Evolutionary conservation across 2,113 vertebrate species (phyloP).

Genomic region (Brachyhypopomus occidentalis): DNA sequence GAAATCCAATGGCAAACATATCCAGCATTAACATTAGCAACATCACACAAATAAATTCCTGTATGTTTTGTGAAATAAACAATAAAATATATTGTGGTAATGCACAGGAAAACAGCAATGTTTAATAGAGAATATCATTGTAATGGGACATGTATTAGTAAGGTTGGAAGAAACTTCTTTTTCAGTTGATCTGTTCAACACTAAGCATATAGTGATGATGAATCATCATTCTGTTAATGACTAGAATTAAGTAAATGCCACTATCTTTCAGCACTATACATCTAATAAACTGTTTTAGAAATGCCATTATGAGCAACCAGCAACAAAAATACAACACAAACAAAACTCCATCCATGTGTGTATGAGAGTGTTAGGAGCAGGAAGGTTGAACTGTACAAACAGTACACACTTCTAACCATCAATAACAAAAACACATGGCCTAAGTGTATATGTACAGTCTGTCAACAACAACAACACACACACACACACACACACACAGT

Average conservation of each 20-base stretch:
- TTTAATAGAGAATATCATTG: slow-evolving; percentile 12
- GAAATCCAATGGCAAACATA: not conserved
- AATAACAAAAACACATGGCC: not conserved
- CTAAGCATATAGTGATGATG: slow-evolving; percentile 41
- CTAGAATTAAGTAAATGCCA: slow-evolving; percentile 45
- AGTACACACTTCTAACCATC: slow-evolving; percentile 3
- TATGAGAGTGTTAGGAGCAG: not conserved
- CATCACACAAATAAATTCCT: not conserved
- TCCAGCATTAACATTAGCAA: not conserved
- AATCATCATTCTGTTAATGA: slow-evolving; percentile 48
- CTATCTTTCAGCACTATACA: slow-evolving; percentile 20
- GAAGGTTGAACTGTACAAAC: not conserved
- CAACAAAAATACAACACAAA: slow-evolving; percentile 5
- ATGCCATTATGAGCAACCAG: slow-evolving; percentile 26
- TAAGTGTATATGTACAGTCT: no score
- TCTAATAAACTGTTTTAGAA: slow-evolving; percentile 23
- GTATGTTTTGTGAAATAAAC: not conserved
- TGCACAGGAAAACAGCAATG: not conserved
- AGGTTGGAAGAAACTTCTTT: slow-evolving; percentile 18
- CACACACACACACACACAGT: not conserved
- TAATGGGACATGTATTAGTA: slow-evolving; percentile 33
- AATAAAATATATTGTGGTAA: not conserved
- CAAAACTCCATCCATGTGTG: not conserved
- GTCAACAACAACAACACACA: no score
- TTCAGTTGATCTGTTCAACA: slow-evolving; percentile 36